phyloP scores from a whole-genome alignment of 2,797 vertebrate genomes.

The Pygocentrus nattereri region DNA sequence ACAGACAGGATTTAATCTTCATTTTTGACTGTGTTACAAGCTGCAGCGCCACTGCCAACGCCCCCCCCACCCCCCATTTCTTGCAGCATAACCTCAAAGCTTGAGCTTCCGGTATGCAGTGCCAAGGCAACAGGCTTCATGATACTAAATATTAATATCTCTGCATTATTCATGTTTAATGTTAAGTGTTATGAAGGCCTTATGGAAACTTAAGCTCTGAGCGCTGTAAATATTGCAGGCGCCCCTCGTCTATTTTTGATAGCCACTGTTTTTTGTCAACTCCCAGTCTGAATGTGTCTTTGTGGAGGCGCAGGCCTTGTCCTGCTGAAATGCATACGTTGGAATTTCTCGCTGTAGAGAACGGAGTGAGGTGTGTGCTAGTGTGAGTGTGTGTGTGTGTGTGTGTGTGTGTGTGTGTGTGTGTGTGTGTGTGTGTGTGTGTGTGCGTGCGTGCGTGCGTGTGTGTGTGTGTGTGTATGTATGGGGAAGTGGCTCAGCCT shows the following conservation, averaged over 20 bases:
- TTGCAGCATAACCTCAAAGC: conserved; percentile 15
- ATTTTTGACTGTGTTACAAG: conserved; percentile 24
- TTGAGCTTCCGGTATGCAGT: conserved; percentile 20
- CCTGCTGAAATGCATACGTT: conserved; percentile 7
- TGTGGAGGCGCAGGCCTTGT: conserved; percentile 9
- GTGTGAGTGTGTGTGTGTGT: not conserved
- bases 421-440: not conserved
- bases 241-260: conserved; percentile 41
- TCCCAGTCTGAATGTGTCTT: conserved; percentile 24
- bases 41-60: conserved; percentile 5
- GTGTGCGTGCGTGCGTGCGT: not conserved
- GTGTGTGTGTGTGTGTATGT: not conserved
- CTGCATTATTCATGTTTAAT: conserved; percentile 49
- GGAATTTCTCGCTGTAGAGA: conserved; percentile 14
- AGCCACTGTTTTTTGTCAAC: conserved; percentile 14
- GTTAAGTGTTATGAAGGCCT: conserved; percentile 35
- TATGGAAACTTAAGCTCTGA: conserved; percentile 25
- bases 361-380: not conserved
- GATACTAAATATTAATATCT: conserved; percentile 45
- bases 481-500: not conserved
- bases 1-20: conserved; percentile 4
- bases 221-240: conserved; percentile 34
- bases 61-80: not conserved
- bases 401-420: not conserved
- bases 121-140: conserved; percentile 38